phyloP scores from a whole-genome alignment of 2,113 vertebrate genomes.

The Myotis lucifugus region DNA sequence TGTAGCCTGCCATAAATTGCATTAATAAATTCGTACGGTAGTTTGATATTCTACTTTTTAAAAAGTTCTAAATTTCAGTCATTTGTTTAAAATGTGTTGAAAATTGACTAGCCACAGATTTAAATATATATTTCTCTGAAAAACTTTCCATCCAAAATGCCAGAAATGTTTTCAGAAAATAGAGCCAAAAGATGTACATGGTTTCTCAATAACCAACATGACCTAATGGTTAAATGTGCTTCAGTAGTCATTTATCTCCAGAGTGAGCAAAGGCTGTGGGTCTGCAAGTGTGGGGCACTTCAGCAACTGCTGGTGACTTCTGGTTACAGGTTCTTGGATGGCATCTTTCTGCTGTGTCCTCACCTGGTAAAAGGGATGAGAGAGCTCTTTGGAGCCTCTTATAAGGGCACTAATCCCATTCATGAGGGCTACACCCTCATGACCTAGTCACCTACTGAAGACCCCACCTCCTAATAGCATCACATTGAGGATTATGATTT shows the following conservation, averaged over 20 bases:
- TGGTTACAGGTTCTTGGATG: background rate
- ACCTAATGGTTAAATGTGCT: background rate
- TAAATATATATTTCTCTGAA: background rate
- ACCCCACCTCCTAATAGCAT: background rate
- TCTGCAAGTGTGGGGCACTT: background rate
- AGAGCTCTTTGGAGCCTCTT: background rate
- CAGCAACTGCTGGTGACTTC: background rate
- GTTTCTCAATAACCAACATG: background rate
- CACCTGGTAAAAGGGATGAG: background rate
- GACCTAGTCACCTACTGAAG: background rate
- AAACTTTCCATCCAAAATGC: background rate
- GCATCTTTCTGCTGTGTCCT: background rate
- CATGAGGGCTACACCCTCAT: background rate
- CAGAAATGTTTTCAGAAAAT: slow-evolving; percentile 27
- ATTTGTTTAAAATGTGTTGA: slow-evolving; percentile 22
- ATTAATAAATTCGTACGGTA: slow-evolving; percentile 2
- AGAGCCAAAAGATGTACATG: background rate
- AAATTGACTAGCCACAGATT: background rate
- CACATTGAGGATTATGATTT: background rate
- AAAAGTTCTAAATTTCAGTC: background rate
- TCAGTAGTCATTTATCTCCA: background rate
- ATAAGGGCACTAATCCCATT: background rate
- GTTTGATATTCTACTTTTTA: background rate
- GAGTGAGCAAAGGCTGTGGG: background rate
- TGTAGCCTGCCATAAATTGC: background rate